These are phyloP conservation scores for Cheilosia impressa DNA, from an alignment of 2,888 invertebrate species.

Conservation along the genomic window DNA sequence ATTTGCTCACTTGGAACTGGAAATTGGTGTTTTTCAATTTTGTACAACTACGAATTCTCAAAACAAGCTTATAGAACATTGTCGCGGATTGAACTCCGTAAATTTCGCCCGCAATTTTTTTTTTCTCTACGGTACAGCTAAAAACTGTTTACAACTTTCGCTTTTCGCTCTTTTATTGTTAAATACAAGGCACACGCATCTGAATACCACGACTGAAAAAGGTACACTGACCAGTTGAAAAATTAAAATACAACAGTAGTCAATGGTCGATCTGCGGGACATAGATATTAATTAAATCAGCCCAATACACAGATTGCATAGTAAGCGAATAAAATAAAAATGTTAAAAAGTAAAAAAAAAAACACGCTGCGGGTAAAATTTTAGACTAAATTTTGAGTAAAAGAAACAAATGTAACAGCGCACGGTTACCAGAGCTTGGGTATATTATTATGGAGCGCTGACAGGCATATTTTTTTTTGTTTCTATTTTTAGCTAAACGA, in stretches of 20 bases:
- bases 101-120: conserved; percentile 10
- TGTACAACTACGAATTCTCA: conserved; percentile 39
- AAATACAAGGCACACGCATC: conserved; percentile 24
- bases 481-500: conserved; percentile 18
- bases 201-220: conserved; percentile 41
- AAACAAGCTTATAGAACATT: conserved; percentile 41
- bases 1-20: conserved; percentile 43
- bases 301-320: conserved; percentile 43
- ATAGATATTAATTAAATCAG: conserved; percentile 25
- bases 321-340: conserved; percentile 15
- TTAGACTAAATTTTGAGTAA: conserved; percentile 22
- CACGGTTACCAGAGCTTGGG: neutral
- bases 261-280: neutral
- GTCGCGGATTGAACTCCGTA: conserved; percentile 44
- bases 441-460: neutral
- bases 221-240: conserved; percentile 41
- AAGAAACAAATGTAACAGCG: conserved; percentile 20
- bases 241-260: conserved; percentile 8
- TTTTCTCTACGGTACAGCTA: neutral
- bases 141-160: conserved; percentile 16
- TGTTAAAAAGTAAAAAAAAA: neutral
- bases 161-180: conserved; percentile 2
- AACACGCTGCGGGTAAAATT: neutral
- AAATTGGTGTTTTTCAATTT: conserved; percentile 32
- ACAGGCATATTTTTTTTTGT: neutral